Base-by-base conservation (phyloP, 1,140 invertebrate genomes). In the Ceratosolen fusciceps region DNA sequence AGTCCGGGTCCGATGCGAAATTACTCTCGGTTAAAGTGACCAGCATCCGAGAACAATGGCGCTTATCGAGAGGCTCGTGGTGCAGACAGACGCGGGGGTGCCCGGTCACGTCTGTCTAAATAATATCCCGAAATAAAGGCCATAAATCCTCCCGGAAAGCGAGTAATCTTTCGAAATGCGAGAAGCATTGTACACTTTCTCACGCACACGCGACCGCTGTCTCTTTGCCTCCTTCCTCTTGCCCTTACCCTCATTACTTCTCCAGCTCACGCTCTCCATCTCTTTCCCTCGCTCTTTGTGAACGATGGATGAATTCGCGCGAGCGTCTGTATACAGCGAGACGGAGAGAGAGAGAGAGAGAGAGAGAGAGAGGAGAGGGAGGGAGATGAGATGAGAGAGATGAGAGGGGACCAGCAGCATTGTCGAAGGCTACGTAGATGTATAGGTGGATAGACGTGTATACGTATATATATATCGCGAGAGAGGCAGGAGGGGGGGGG, bases 41-140 rank as follows among this genome's bases (percentile, higher is more conserved):
- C 58, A 29, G 43, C 43, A 39, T 19, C 16, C 58, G 72, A 58
- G 56, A 74, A 56, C 74, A 68, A 67, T 76, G 62, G 7, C 62
- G 74, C 21, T 52, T 75, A 75, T 75, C 74, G 74, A 75, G 60
- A 76, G 47, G 21, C 47, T 24, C 26, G 29, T 37, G 39, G 16
- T 37, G 49, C 70, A 58, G 54, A 58, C 49, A 21, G 49, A 52
- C 65, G 24, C n/a, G n/a, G 70, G 0, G 26, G 52, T n/a, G 52
- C 0, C 24, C 39, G 37, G 75, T 62, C 77, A 65, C 56, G 77
- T 79, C 58, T 65, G 70, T 73, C 77, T 65, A 79, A 79, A 79
- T 79, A 73, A 79, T 79, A 79, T 79, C 43, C 68, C 56, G 43
- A 72, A 72, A 79, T 79, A 79, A 79, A 79, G 77, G 29, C 47